Evolutionary conservation across 2,797 vertebrate genomes (phyloP), one percentile per base, ranked within the genome.

Genomic region (Poeciliopsis turneri): DNA sequence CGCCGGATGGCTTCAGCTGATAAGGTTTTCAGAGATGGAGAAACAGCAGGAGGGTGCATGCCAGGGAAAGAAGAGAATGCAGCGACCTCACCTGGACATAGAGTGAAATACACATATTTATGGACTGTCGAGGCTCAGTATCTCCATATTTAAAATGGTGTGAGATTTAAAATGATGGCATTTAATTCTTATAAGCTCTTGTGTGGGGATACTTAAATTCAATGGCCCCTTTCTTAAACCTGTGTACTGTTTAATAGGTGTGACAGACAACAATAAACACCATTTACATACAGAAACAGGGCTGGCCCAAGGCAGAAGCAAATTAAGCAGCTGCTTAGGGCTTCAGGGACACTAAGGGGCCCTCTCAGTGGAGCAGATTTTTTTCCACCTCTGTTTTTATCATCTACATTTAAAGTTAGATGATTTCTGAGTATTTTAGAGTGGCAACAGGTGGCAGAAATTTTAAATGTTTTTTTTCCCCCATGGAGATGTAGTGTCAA

Each of bases 71-170:
- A 61, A 36, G 49, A 72, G 68, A 78, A 20, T n/a, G 55, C 36
- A 86, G 92, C 89, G 92, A 82, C 88, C 87, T 84, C 94, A 74
- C 83, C 87, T 13, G 93, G 90, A 71, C 53, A 75, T 1, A 4
- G 3, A 20, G 59, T 59, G 18, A 68, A 82, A 83, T 91, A 84
- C 88, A 92, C 71, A 15, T 46, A 81, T 43, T 69, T 1, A 74
- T 41, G 59, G 15, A 66, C 61, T n/a, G 46, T 78, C 43, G 43
- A 33, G 57, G 30, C 68, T 41, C 49, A 76, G 5, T 3, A n/a
- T 51, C 45, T 39, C n/a, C 59, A 46, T 3, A 18, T 45, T 9
- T 12, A 36, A 46, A 46, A 33, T 46, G n/a, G 36, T 12, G 39
- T 30, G 53, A 45, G 39, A 16, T 49, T 76, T 39, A 71, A 70